Base-by-base conservation (phyloP, 30 jellyfish, hydroid and myxozoan genomes). In the Aurelia sp. region DNA sequence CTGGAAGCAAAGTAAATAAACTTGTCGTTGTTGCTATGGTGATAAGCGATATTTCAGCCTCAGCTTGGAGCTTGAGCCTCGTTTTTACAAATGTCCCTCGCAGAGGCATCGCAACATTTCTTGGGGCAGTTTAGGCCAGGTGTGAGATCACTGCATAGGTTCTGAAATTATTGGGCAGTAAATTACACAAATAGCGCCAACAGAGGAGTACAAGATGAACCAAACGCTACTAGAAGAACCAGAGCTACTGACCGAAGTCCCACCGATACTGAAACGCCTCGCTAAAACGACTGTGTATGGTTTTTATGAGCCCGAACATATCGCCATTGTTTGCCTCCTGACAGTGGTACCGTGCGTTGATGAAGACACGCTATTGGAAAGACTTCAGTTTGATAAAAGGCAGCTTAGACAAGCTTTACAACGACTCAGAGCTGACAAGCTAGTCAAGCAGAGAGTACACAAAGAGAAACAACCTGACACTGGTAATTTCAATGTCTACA, bases 171-270 rank as follows among this genome's bases (percentile, higher is more conserved):
- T 6, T 5, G 55, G 55, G 15, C 55, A 44, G 8, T 44, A 44
- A 7, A 44, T 10, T 16, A 44, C 55, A 44, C 55, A 44, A 44
- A 7, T 44, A 44, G 13, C 55, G 55, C 10, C 15, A 59, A 21
- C 3, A 12, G 76, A 18, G 22, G 76, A 2, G 11, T 16, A n/a
- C 0, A 73, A 4, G n/a, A 87, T 87, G 96, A 87, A 87, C 35
- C 96, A 87, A 72, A 53, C 96, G 21, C 62, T 87, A 50, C 83
- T 94, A 20, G 99, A 94, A 69, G 99, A 94, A 66, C 97, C 99
- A 22, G 99, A 94, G 68, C 88, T 94, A 61, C 91, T 94, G 13
- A 74, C 97, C 10, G 99, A 96, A 66, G 99, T 96, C 22, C 99
- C 99, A 53, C 97, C 97, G 22, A 91, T 91, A 1, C 86, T 96